Evolutionary conservation across 2,113 vertebrate genomes (phyloP).

Genomic region (Corythornis cristatus): DNA sequence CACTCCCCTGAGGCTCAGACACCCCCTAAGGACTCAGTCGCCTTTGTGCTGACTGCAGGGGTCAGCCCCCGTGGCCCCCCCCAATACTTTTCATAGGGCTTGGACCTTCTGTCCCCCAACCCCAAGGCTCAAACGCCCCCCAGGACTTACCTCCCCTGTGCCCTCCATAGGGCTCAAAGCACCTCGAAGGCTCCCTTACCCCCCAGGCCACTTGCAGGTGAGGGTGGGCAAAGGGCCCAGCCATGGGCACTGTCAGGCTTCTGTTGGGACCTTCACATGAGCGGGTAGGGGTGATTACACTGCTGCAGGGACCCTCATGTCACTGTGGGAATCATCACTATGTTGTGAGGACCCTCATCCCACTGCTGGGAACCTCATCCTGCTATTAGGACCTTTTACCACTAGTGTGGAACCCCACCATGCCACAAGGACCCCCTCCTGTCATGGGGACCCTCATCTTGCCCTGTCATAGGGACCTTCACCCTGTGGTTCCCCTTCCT

Average conservation of each 20-base stretch:
- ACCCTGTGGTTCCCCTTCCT: fast-evolving
- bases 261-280: background rate
- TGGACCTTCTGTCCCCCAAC: no score
- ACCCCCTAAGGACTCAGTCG: no score
- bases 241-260: background rate
- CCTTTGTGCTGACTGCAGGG: no score
- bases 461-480: fast-evolving
- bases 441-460: background rate
- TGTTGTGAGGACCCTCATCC: background rate
- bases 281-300: background rate
- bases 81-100: no score
- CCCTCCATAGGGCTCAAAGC: background rate
- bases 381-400: background rate
- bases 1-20: background rate
- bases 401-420: no score
- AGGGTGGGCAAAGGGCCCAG: background rate
- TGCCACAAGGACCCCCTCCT: fast-evolving
- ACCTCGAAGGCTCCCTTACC: background rate
- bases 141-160: no score
- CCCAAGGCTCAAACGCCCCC: no score
- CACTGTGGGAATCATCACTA: background rate
- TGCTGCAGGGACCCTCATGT: no score
- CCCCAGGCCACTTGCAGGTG: background rate
- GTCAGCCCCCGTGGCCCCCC: background rate
- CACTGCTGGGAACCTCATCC: no score